A percentile compares a stretch with the other conserved stretches of the same genome.
Evolutionary conservation across 2,797 vertebrate genomes (phyloP).

Genomic region (Ambastaia sidthimunki): DNA sequence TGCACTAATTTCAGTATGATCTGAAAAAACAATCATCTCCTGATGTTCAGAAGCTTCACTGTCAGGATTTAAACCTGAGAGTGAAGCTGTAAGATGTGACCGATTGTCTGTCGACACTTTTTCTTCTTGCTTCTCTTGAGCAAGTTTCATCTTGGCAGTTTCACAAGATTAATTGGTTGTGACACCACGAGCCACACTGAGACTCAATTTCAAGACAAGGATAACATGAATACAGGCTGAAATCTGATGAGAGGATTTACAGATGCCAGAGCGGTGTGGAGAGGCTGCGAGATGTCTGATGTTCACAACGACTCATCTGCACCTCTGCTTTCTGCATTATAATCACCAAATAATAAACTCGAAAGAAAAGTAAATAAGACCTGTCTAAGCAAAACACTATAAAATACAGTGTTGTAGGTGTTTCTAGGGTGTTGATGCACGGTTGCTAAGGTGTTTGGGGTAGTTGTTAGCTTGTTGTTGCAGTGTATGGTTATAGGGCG

Average conservation of each 20-base stretch:
- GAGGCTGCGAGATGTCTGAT: not conserved
- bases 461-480: not conserved
- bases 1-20: constrained; percentile 4
- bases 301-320: constrained; percentile 14
- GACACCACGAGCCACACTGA: constrained; percentile 43
- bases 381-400: not conserved
- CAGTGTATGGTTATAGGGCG: not conserved
- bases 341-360: too few relatives aligned
- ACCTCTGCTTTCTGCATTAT: not conserved
- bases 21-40: not conserved
- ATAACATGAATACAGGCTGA: constrained; percentile 35
- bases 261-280: constrained; percentile 4
- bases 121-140: constrained; percentile 21
- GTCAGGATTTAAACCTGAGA: constrained; percentile 23
- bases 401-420: not conserved
- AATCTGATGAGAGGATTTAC: constrained; percentile 28
- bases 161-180: constrained; percentile 41
- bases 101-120: constrained; percentile 10
- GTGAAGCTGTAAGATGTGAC: constrained; percentile 22
- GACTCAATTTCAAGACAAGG: constrained; percentile 36
- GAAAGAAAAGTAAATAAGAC: not conserved
- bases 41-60: constrained; percentile 18
- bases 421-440: not conserved
- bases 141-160: constrained; percentile 29
- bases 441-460: too few relatives aligned